Base-by-base conservation (phyloP, 1,140 invertebrate genomes). In the Drosophila bifasciata region DNA sequence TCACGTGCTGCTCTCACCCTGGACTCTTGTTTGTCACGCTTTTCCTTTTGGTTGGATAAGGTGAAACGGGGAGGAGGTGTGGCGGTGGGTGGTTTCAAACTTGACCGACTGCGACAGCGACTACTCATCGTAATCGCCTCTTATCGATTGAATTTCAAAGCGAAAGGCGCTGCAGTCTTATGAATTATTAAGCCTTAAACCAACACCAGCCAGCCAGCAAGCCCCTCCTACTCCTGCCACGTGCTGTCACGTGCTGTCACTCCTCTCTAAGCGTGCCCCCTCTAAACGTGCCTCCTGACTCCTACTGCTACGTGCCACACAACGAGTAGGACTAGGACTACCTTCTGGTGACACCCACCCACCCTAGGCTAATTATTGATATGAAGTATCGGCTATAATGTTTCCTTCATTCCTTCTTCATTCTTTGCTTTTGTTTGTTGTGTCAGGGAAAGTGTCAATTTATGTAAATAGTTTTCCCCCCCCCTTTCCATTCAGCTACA, bases 371-470 rank as follows among this genome's bases (percentile, higher is more conserved):
- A 76, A 76, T 68, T 61, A 76, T 76, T 60, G 55, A 67, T 61
- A 55, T 66, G 43, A 43, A 28, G 53, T 48, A 39, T 36, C 15
- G 71, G 45, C 49, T 25, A 44, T 51, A 50, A 58, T 40, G 46
- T 19, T 71, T 36, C 13, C 21, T 23, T 21, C 19, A n/a, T 21
- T 21, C 19, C 3, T 21, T 21, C 19, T 70, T 71, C 45, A 11
- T 48, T 60, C 25, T 25, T 13, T 9, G 16, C 49, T 13, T 51
- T 51, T 51, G 28, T 51, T 51, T 51, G 11, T 19, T 40, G 17
- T 8, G 9, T 19, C 52, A 57, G 36, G 59, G 63, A 36, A 62
- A 73, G 83, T 88, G 81, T 86, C 81, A 71, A 81, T 75, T 85
- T 77, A 77, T 67, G 69, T 70, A 81, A 81, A 81, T 77, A 48